A percentile compares a stretch with the other conserved stretches of the same genome.
Conservation (phyloP, 2,797 vertebrate genomes). For the Semotilus atromaculatus region DNA sequence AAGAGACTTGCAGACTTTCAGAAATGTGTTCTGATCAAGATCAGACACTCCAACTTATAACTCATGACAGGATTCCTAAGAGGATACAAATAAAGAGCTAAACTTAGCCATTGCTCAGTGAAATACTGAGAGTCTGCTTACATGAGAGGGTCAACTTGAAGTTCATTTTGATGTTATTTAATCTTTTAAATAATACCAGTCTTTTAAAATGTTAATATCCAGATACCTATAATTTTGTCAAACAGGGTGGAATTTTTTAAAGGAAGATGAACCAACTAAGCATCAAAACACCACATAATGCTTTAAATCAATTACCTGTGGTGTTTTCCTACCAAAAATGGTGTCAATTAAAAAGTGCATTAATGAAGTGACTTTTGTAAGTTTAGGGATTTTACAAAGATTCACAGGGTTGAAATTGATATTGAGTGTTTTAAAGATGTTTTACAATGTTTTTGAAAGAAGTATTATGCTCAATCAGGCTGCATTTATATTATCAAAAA, state of each 20-base stretch:
- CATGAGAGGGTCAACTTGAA: neutral
- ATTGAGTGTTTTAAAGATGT: too few species aligned
- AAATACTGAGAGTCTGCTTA: neutral
- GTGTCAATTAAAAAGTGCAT: neutral
- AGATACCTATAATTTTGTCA: neutral
- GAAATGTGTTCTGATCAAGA: neutral
- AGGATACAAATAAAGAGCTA: conserved; percentile 9
- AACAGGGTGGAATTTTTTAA: neutral
- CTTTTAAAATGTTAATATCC: neutral
- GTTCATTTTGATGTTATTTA: neutral
- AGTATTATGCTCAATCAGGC: neutral
- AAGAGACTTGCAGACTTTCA: neutral
- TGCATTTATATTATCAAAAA: neutral
- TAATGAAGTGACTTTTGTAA: neutral
- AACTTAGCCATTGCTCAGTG: neutral
- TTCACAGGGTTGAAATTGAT: neutral
- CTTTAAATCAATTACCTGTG: neutral
- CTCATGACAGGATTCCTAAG: neutral
- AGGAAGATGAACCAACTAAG: neutral
- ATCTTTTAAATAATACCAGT: neutral
- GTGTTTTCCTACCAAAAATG: too few species aligned
- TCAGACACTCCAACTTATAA: neutral
- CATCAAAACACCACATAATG: neutral
- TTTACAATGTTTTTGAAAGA: neutral
- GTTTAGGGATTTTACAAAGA: neutral